Conservation (phyloP, 23 tunicate genomes). For the Phallusia fumigata region DNA sequence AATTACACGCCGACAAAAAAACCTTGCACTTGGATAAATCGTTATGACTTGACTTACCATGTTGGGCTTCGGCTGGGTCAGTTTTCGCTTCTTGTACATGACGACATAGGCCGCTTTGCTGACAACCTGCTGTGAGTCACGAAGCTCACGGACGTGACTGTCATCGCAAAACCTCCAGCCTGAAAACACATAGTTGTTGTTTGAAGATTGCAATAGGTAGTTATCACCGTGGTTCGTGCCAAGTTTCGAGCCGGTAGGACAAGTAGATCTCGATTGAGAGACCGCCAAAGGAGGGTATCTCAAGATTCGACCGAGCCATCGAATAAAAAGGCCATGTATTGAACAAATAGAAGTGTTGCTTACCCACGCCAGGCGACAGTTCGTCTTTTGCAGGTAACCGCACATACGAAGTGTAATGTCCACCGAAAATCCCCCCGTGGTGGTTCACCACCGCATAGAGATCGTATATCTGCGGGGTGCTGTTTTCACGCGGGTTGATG, state of each 20-base stretch:
- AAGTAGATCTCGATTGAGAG: too few relatives aligned
- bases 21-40: too few relatives aligned
- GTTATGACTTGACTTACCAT: not conserved
- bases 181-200: too few relatives aligned
- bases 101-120: conserved; percentile 83
- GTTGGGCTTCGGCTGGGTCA: not conserved
- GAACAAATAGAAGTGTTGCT: not conserved
- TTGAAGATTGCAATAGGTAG: too few relatives aligned
- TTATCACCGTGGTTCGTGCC: too few relatives aligned
- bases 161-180: conserved; percentile 95
- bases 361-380: conserved; percentile 35
- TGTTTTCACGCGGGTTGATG: conserved; percentile 22
- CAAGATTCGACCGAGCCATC: too few relatives aligned
- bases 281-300: too few relatives aligned
- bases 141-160: conserved; percentile 52
- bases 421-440: conserved; percentile 86
- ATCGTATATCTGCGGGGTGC: conserved; percentile 56
- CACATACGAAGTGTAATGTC: conserved; percentile 90
- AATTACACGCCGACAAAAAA: too few relatives aligned
- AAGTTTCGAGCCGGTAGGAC: too few relatives aligned
- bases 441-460: conserved; percentile 89
- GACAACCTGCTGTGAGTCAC: conserved; percentile 42
- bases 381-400: conserved; percentile 33
- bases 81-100: conserved; percentile 59
- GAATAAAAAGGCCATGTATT: too few relatives aligned